Evolutionary conservation across 1,140 invertebrate species (phyloP).

Genomic region (Ericerus pela): DNA sequence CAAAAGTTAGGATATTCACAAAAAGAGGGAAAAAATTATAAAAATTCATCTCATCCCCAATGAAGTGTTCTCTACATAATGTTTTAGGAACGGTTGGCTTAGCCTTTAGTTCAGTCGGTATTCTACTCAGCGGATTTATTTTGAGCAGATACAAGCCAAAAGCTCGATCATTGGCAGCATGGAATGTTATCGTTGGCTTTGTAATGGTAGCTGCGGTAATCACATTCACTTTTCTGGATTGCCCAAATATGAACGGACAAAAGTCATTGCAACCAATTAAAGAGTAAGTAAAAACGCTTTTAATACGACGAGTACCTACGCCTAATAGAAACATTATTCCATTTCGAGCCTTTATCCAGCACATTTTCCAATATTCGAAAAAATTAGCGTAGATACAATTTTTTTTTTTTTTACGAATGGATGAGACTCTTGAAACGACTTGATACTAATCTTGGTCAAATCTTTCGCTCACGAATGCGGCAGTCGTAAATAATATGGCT

Average conservation of each 20-base stretch:
- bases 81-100: conserved; percentile 37
- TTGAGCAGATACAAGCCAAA: conserved; percentile 41
- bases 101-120: conserved; percentile 40
- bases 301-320: too few relatives aligned
- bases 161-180: conserved; percentile 36
- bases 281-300: background rate
- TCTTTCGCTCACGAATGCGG: too few relatives aligned
- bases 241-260: conserved; percentile 29
- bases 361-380: too few relatives aligned
- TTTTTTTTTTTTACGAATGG: too few relatives aligned
- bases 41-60: conserved; percentile 16
- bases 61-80: conserved; percentile 23
- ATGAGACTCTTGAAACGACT: too few relatives aligned
- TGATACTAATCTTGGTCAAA: too few relatives aligned
- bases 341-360: too few relatives aligned
- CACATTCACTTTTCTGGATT: conserved; percentile 42
- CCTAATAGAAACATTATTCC: too few relatives aligned
- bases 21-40: background rate
- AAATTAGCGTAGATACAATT: too few relatives aligned
- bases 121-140: conserved; percentile 43
- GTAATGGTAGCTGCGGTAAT: conserved; percentile 37
- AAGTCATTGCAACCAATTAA: background rate
- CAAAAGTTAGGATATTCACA: too few relatives aligned
- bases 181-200: conserved; percentile 39
- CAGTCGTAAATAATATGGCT: too few relatives aligned